Conservation (phyloP, 2,797 vertebrate species). For the Crypturellus tataupa region DNA sequence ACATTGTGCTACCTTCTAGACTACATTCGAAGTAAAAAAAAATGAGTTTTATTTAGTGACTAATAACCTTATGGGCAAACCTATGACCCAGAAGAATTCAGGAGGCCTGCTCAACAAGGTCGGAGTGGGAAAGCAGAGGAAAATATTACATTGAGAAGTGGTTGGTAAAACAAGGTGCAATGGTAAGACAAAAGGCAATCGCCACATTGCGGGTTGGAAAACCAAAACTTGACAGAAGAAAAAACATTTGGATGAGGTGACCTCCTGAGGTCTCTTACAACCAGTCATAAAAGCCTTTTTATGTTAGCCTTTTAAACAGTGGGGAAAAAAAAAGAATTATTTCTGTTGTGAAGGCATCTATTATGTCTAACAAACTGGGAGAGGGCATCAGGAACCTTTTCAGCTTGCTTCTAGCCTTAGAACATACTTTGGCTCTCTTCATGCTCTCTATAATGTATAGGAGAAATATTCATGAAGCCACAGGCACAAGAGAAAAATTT, state of each 20-base stretch:
- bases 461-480: neutral
- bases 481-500: neutral
- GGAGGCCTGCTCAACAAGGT: neutral
- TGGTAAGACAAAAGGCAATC: neutral
- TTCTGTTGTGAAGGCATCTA: neutral
- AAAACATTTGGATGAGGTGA: neutral
- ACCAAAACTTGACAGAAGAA: neutral
- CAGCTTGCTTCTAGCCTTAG: neutral
- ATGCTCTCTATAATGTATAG: neutral
- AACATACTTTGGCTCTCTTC: neutral
- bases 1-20: neutral
- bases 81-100: neutral
- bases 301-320: neutral
- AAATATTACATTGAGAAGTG: neutral
- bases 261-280: neutral
- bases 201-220: neutral
- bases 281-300: neutral
- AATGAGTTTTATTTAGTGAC: neutral
- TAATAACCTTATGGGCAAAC: neutral
- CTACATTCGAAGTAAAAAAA: neutral
- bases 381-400: neutral
- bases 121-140: neutral
- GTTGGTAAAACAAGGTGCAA: neutral
- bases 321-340: neutral
- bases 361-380: neutral